Conservation (phyloP, 2,797 vertebrate species). For the Mallotus villosus region DNA sequence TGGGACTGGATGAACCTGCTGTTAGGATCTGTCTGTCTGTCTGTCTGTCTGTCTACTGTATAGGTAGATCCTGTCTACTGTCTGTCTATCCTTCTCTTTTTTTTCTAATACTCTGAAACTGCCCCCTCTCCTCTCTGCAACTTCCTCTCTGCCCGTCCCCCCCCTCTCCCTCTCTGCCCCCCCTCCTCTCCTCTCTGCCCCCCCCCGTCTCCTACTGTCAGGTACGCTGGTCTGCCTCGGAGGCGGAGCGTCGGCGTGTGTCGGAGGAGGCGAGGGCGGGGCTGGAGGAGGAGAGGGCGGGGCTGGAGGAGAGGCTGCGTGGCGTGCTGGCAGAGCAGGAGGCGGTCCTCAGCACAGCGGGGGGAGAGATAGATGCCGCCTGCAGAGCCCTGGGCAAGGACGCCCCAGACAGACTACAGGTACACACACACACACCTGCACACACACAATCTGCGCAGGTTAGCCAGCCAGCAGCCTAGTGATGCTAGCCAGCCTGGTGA, state of each 20-base stretch:
- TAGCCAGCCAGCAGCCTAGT: background rate
- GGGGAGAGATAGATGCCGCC: conserved; percentile 83
- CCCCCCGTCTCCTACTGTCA: too few species aligned
- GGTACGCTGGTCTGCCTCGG: conserved; percentile 71
- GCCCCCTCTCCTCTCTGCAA: too few species aligned
- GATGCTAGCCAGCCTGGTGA: background rate
- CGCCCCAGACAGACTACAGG: conserved; percentile 85
- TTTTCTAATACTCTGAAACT: background rate
- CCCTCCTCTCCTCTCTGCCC: conserved; percentile 10
- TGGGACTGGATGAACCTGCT: background rate
- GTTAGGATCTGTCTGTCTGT: background rate
- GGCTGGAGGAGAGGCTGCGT: conserved; percentile 77
- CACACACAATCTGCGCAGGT: background rate
- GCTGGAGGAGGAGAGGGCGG: conserved; percentile 69
- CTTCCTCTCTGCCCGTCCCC: too few species aligned
- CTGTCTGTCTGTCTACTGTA: too few species aligned
- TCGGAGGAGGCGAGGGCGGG: conserved; percentile 35
- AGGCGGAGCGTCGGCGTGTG: conserved; percentile 67
- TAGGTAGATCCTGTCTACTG: too few species aligned
- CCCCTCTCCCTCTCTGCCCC: too few species aligned
- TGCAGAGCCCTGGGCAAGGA: conserved; percentile 83
- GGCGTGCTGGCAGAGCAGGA: conserved; percentile 83
- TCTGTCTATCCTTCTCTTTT: background rate
- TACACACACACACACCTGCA: conserved; percentile 55
- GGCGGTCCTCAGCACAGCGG: conserved; percentile 80